Conservation (phyloP, 1,140 invertebrate genomes). For the Anastrepha obliqua region DNA sequence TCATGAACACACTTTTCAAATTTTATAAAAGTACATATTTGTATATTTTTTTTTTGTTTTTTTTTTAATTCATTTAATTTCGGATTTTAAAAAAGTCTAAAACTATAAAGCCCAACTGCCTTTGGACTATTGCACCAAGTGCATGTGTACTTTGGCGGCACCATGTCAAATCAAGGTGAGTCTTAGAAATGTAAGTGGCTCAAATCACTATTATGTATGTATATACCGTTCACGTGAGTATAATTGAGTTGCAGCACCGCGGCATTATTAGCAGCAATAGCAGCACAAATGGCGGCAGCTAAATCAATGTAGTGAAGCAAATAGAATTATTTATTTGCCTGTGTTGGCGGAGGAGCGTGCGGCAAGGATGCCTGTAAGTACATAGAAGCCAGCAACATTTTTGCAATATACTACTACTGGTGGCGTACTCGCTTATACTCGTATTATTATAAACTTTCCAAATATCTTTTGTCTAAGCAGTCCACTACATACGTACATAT, state of each 20-base stretch:
- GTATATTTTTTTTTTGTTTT: background rate
- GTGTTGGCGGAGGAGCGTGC: conserved; percentile 13
- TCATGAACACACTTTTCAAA: conserved; percentile 14
- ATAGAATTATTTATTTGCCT: background rate
- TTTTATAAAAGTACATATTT: background rate
- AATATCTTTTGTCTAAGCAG: conserved; percentile 43
- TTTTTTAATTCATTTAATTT: background rate
- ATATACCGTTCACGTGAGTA: conserved; percentile 10
- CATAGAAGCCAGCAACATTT: conserved; percentile 17
- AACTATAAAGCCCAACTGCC: background rate
- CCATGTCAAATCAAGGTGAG: background rate
- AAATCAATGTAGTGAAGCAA: background rate
- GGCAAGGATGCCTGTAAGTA: conserved; percentile 55
- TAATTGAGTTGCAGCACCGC: background rate
- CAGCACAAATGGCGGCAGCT: background rate
- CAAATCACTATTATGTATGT: conserved; percentile 2
- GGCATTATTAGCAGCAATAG: background rate
- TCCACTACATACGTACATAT: background rate
- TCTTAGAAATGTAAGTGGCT: conserved; percentile 41
- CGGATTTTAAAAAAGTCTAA: background rate
- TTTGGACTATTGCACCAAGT: background rate
- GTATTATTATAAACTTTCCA: background rate
- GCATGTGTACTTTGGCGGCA: background rate
- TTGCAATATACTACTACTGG: background rate
- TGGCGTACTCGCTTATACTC: background rate